phyloP scores from a whole-genome alignment of 2,888 invertebrate species.

The Encarsia formosa region DNA sequence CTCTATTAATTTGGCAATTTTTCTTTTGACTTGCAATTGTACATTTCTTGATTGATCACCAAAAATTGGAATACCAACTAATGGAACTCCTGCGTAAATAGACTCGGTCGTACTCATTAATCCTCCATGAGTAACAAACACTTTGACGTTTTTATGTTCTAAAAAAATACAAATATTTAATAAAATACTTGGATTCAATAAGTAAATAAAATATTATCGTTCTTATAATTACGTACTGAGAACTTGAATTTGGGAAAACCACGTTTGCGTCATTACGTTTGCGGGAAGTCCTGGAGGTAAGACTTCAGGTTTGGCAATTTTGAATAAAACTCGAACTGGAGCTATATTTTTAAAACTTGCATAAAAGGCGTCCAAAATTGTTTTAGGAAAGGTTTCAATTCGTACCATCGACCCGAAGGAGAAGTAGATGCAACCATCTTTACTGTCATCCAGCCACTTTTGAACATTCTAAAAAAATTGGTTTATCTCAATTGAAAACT shows the following conservation, averaged over 20 bases:
- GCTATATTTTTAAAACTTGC: slow-evolving; percentile 38
- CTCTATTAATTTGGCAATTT: slow-evolving; percentile 31
- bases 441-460: slow-evolving; percentile 43
- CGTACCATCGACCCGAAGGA: slow-evolving; percentile 46
- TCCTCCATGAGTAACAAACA: too few species aligned
- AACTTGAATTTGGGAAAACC: slow-evolving; percentile 40
- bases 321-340: slow-evolving; percentile 41
- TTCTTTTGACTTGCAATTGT: slow-evolving; percentile 29
- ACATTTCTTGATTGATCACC: slow-evolving; percentile 39
- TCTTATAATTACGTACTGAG: slow-evolving; percentile 39
- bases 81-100: slow-evolving; percentile 34
- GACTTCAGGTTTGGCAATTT: slow-evolving; percentile 37
- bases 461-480: slow-evolving; percentile 36
- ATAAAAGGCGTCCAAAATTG: slow-evolving; percentile 34
- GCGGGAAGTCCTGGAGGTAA: slow-evolving; percentile 40
- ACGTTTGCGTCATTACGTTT: slow-evolving; percentile 41
- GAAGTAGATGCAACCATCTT: slow-evolving; percentile 41
- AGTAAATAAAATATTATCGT: too few species aligned
- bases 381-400: slow-evolving; percentile 40
- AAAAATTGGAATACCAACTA: slow-evolving; percentile 38
- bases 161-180: too few species aligned
- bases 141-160: slow-evolving; percentile 42
- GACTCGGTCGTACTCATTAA: slow-evolving; percentile 35
- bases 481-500: background rate
- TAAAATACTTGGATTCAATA: too few species aligned